A percentile compares a stretch with the other conserved stretches of the same genome.
Conservation (phyloP, 1,140 invertebrate species). For the Bicyclus anynana region DNA sequence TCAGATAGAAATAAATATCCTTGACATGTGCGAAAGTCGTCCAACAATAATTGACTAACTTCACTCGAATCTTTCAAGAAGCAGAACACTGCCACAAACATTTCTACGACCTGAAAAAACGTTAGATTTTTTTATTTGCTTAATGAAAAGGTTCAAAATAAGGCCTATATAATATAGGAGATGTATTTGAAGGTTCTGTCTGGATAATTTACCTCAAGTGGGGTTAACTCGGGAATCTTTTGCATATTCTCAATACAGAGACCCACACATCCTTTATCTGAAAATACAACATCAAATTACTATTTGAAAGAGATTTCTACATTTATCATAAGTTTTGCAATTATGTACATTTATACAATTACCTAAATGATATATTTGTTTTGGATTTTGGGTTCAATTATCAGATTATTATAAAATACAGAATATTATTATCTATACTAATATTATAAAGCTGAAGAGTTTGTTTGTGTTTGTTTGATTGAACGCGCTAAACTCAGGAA, state of each 20-base stretch:
- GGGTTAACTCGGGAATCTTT: slow-evolving; percentile 92
- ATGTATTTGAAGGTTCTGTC: too few relatives aligned
- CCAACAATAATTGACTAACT: slow-evolving; percentile 94
- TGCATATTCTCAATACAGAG: slow-evolving; percentile 98
- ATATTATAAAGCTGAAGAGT: too few relatives aligned
- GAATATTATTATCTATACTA: too few relatives aligned
- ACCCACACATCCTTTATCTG: slow-evolving; percentile 96
- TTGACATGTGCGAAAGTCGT: slow-evolving; percentile 96
- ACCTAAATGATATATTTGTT: too few relatives aligned
- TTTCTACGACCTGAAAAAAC: slow-evolving; percentile 87
- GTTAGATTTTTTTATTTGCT: neutral
- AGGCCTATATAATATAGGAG: too few relatives aligned
- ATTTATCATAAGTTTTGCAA: too few relatives aligned
- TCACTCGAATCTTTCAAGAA: slow-evolving; percentile 99
- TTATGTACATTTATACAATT: too few relatives aligned
- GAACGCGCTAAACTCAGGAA: too few relatives aligned
- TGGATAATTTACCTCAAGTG: slow-evolving; percentile 87
- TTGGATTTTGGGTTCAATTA: too few relatives aligned
- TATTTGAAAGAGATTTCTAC: too few relatives aligned
- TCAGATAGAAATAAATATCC: slow-evolving; percentile 97
- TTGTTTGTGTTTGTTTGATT: too few relatives aligned
- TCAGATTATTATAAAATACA: too few relatives aligned
- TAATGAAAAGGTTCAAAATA: neutral
- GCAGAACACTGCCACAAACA: slow-evolving; percentile 99
- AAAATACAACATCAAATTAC: slow-evolving; percentile 42